Conservation (phyloP, 2,888 invertebrate species). For the Syritta pipiens region DNA sequence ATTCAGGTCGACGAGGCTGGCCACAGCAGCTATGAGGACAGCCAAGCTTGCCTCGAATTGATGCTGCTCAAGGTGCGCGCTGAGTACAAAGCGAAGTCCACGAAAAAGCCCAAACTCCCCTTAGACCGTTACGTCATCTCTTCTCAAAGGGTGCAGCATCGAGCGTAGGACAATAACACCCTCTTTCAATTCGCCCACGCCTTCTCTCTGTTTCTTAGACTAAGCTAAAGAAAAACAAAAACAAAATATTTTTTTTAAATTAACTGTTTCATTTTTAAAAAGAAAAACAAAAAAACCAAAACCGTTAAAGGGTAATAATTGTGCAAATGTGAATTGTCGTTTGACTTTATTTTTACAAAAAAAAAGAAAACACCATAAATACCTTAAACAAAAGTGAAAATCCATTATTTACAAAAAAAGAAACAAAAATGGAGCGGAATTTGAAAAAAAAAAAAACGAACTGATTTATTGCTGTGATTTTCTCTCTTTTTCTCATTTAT, state of each 20-base stretch:
- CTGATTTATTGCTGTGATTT: constrained; percentile 79
- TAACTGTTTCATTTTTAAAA: constrained; percentile 60
- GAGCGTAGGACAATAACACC: constrained; percentile 15
- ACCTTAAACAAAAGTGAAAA: constrained; percentile 55
- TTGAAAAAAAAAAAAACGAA: constrained; percentile 74
- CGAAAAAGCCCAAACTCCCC: constrained; percentile 43
- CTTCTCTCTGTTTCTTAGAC: constrained; percentile 38
- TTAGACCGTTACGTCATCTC: too few species aligned
- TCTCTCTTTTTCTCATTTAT: constrained; percentile 71
- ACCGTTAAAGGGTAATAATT: constrained; percentile 28
- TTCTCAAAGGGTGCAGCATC: constrained; percentile 16
- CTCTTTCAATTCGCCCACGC: constrained; percentile 8
- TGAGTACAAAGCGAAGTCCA: constrained; percentile 75
- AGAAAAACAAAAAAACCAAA: constrained; percentile 12
- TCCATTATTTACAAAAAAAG: constrained; percentile 51
- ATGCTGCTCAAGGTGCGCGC: constrained; percentile 88
- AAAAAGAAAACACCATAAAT: constrained; percentile 35
- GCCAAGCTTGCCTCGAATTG: constrained; percentile 92
- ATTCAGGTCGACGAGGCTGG: constrained; percentile 88
- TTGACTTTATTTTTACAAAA: constrained; percentile 21
- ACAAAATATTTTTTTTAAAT: constrained; percentile 43
- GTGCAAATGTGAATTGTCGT: constrained; percentile 40
- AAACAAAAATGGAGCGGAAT: constrained; percentile 71
- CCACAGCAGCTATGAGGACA: constrained; percentile 97
- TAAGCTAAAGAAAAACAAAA: constrained; percentile 8